Percentiles rank a stretch among this genome's conserved stretches.
phyloP scores from a whole-genome alignment of 2,888 invertebrate species.

The Archips xylosteana region DNA sequence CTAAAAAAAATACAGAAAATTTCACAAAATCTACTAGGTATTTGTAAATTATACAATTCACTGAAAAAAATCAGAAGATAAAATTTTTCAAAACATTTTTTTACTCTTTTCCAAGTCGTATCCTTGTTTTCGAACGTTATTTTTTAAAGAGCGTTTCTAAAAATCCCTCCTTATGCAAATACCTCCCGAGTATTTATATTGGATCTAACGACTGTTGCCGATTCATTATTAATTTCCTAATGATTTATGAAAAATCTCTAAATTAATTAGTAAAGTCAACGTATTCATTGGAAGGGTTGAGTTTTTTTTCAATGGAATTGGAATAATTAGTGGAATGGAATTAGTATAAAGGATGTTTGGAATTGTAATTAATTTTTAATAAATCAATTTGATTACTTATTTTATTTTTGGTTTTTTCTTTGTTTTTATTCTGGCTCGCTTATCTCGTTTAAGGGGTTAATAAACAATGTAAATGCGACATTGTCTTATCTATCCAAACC shows the following conservation, averaged over 20 bases:
- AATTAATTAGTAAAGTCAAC: slow-evolving; percentile 72
- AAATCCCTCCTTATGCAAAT: slow-evolving; percentile 80
- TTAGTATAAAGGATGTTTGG: slow-evolving; percentile 54
- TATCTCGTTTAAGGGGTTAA: too few species aligned
- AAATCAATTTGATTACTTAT: too few species aligned
- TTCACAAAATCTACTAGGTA: too few species aligned
- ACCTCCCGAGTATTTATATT: slow-evolving; percentile 71
- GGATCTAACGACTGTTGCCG: slow-evolving; percentile 70
- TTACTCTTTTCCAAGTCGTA: slow-evolving; percentile 22
- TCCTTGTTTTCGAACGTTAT: slow-evolving; percentile 55
- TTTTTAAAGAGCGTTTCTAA: slow-evolving; percentile 64
- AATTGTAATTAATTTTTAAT: slow-evolving; percentile 25
- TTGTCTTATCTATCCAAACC: too few species aligned
- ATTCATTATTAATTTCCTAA: slow-evolving; percentile 83
- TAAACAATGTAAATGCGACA: too few species aligned
- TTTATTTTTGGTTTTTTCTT: too few species aligned
- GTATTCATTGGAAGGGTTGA: slow-evolving; percentile 72
- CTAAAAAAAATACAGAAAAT: too few species aligned
- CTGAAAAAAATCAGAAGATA: too few species aligned
- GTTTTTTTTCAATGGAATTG: slow-evolving; percentile 67
- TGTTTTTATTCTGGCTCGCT: too few species aligned
- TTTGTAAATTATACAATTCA: too few species aligned
- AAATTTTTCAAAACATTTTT: too few species aligned
- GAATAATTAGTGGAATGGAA: slow-evolving; percentile 67
- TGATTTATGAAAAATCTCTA: slow-evolving; percentile 81